Conservation (phyloP, 2,113 vertebrate genomes). For the Vireo altiloquus region DNA sequence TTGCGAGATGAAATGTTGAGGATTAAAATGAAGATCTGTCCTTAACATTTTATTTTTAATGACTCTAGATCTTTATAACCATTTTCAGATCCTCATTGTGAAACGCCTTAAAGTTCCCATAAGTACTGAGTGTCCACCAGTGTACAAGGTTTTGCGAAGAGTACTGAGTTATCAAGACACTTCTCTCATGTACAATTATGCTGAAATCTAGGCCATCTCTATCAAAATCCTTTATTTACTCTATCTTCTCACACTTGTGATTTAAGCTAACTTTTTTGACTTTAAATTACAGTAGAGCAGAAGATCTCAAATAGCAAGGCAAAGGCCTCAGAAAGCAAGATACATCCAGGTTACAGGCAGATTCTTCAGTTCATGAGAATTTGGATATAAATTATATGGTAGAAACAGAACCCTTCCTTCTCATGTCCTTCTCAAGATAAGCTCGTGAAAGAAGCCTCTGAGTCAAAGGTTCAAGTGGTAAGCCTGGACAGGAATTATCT, state of each 20-base stretch:
- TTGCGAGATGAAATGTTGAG: neutral
- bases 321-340: neutral
- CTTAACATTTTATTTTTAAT: neutral
- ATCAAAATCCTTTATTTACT: neutral
- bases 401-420: neutral
- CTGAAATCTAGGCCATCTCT: neutral
- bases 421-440: neutral
- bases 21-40: neutral
- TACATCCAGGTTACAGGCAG: neutral
- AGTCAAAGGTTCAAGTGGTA: neutral
- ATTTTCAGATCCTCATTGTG: neutral
- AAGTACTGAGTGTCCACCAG: accelerated
- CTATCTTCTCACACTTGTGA: neutral
- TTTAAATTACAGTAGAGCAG: neutral
- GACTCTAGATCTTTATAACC: neutral
- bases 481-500: neutral
- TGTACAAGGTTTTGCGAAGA: neutral
- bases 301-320: neutral
- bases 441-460: neutral
- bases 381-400: neutral
- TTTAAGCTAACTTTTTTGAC: neutral
- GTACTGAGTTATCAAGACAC: neutral
- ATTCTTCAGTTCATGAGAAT: neutral
- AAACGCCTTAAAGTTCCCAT: neutral
- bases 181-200: neutral